Conservation (phyloP, 2,797 vertebrate species). For the Sylvilagus floridanus region DNA sequence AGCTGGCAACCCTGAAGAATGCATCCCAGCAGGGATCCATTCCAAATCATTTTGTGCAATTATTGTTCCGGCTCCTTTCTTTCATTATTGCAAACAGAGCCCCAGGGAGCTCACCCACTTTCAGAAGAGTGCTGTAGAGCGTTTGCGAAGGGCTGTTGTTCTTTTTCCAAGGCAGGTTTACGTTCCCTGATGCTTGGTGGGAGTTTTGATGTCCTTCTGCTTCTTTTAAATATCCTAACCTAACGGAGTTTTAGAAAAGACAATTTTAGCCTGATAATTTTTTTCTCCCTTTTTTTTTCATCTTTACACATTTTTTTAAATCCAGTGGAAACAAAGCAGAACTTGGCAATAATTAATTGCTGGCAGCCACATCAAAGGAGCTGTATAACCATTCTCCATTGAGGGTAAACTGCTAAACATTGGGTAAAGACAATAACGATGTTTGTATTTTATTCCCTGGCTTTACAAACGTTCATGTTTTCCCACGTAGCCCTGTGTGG, state of each 20-base stretch:
- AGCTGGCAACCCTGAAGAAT: neutral
- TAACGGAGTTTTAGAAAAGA: constrained; percentile 50
- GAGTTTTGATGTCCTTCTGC: neutral
- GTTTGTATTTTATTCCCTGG: neutral
- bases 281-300: neutral
- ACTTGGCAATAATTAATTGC: constrained; percentile 19
- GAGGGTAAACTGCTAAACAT: constrained; percentile 25
- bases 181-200: neutral
- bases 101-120: neutral
- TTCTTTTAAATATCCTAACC: constrained; percentile 13
- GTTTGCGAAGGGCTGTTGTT: neutral
- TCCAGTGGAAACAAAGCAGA: neutral
- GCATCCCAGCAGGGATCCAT: neutral
- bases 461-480: neutral
- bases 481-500: neutral
- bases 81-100: constrained; percentile 18
- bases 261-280: constrained; percentile 3
- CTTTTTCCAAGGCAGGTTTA: neutral
- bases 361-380: neutral
- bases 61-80: constrained; percentile 43
- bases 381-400: neutral
- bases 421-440: neutral
- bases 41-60: neutral
- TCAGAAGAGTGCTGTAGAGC: neutral
- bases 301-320: constrained; percentile 22